A percentile compares a stretch with the other conserved stretches of the same genome.
These are phyloP conservation scores for Apis laboriosa DNA, from an alignment of 1,140 invertebrate species.

Conservation along the genomic window DNA sequence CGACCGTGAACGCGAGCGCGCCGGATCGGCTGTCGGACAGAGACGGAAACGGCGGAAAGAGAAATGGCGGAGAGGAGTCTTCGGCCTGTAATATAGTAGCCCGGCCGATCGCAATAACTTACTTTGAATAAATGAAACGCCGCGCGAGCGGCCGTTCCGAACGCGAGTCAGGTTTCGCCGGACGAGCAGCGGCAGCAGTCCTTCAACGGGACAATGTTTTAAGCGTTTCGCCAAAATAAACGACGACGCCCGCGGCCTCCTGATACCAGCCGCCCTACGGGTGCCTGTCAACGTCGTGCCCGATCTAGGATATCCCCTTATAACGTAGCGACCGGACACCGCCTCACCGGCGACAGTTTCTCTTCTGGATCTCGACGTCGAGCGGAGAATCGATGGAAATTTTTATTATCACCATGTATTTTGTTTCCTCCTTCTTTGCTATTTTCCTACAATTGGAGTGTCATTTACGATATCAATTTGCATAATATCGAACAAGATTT, in stretches of 20 bases:
- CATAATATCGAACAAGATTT: no score
- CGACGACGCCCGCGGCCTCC: slow-evolving; percentile 38
- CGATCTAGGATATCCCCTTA: slow-evolving; percentile 47
- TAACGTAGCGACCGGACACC: slow-evolving; percentile 9
- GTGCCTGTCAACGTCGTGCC: slow-evolving; percentile 46
- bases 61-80: slow-evolving; percentile 65
- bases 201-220: slow-evolving; percentile 69
- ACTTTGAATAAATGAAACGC: slow-evolving; percentile 73
- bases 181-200: slow-evolving; percentile 63
- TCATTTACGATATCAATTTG: no score
- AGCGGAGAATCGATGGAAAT: neutral
- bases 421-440: neutral
- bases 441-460: no score
- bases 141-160: slow-evolving; percentile 55
- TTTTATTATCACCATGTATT: neutral
- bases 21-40: slow-evolving; percentile 12
- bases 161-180: slow-evolving; percentile 69
- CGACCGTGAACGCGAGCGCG: slow-evolving; percentile 15
- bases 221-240: slow-evolving; percentile 64
- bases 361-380: neutral
- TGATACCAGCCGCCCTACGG: slow-evolving; percentile 22
- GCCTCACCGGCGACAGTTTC: slow-evolving; percentile 8
- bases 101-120: slow-evolving; percentile 70
- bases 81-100: slow-evolving; percentile 66
- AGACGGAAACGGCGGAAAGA: slow-evolving; percentile 61